Conservation (phyloP, 2,888 invertebrate genomes). For the Ferdinandea cuprea region DNA sequence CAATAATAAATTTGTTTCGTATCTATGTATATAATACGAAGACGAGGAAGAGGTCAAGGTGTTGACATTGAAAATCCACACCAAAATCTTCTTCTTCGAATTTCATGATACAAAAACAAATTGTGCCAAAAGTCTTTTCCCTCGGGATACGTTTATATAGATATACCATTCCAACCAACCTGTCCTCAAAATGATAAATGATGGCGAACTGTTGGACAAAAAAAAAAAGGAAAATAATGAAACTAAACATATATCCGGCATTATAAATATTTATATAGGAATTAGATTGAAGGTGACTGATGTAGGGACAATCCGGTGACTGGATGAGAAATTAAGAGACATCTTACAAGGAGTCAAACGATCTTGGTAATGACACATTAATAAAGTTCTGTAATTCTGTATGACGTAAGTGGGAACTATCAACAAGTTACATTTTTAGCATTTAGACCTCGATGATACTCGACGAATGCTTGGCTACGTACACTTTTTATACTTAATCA, state of each 20-base stretch:
- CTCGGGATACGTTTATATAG: constrained; percentile 11
- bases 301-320: constrained; percentile 6
- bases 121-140: constrained; percentile 9
- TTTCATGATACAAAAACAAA: constrained; percentile 17
- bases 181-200: constrained; percentile 43
- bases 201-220: constrained; percentile 1
- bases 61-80: constrained; percentile 44
- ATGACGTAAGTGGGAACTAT: background rate
- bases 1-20: constrained; percentile 3
- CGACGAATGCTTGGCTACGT: too few species aligned
- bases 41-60: constrained; percentile 36
- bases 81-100: constrained; percentile 34
- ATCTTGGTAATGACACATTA: background rate
- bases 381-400: background rate
- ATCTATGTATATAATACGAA: background rate
- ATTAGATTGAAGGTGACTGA: constrained; percentile 11
- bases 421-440: too few species aligned
- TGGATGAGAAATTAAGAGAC: background rate
- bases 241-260: constrained; percentile 1
- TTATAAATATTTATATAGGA: background rate
- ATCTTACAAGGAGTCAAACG: constrained; percentile 9
- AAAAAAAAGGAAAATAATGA: constrained; percentile 20
- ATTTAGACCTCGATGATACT: too few species aligned
- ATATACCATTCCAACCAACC: too few species aligned
- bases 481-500: too few species aligned